phyloP scores from a whole-genome alignment of 1,140 invertebrate species.

The Pogonognathellus flavescens region DNA sequence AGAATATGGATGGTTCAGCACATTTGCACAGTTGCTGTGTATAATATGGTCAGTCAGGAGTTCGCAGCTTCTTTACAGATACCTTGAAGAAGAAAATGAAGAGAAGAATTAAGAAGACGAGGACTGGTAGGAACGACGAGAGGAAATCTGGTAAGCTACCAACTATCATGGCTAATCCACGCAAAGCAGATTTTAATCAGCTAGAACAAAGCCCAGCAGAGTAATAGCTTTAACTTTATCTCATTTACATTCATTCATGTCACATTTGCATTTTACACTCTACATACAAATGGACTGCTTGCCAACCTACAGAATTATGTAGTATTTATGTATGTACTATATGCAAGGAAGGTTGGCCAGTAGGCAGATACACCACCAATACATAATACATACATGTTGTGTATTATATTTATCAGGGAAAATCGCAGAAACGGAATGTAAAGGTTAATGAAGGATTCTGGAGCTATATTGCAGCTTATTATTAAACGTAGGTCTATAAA shows the following conservation, averaged over 20 bases:
- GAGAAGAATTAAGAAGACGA: not conserved
- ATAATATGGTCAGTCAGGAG: not conserved
- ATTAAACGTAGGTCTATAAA: too few relatives aligned
- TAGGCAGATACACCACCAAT: not conserved
- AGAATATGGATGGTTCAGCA: not conserved
- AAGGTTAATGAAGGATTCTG: too few relatives aligned
- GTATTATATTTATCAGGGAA: too few relatives aligned
- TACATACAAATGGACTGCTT: too few relatives aligned
- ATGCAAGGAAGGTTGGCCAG: not conserved
- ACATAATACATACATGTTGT: not conserved
- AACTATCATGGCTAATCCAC: not conserved
- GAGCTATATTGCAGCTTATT: too few relatives aligned
- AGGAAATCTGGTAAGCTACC: not conserved
- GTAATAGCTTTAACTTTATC: slow-evolving; percentile 27
- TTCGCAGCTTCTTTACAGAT: not conserved
- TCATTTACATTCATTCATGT: slow-evolving; percentile 40
- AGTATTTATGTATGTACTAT: not conserved
- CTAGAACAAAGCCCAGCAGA: slow-evolving; percentile 28
- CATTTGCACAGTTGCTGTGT: not conserved
- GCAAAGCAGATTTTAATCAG: slow-evolving; percentile 38
- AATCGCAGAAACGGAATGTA: too few relatives aligned
- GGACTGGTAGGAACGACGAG: not conserved
- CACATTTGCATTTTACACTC: slow-evolving; percentile 42
- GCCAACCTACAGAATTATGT: not conserved
- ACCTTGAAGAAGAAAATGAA: too few relatives aligned